Evolutionary conservation across 1,140 invertebrate genomes (phyloP), one percentile per base, ranked within the genome.

Genomic region (Heliconius nattereri): DNA sequence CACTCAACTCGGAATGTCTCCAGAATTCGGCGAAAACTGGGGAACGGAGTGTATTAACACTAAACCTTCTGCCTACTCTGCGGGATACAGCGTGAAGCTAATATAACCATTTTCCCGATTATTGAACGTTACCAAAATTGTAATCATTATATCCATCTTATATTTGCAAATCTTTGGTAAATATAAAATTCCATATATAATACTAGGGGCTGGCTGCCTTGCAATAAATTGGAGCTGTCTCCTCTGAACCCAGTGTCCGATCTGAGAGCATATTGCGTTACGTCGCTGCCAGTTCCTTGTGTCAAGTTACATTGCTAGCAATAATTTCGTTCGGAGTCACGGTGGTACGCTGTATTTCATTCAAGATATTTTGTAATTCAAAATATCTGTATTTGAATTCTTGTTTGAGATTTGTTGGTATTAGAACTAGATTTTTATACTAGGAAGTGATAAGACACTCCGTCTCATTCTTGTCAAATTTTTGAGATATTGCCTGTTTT

Each of bases 181-280:
- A 76, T 76, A 76, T 76, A 76, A 70, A 76, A 76, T 66, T 70
- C 75, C 71, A 76, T 76, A 76, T 76, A 32, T 7, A 66, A 71
- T 80, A 45, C 71, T 29, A 54, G 76, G 75, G 52, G 49, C 79
- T 80, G 52, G 49, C 79, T 80, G 72, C 54, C 71, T 78, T 66
- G 75, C 76, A 81, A 81, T 81, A 81, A 81, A 81, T 81, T 81
- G 80, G 74, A 81, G 71, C 80, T 81, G 76, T 77, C 71, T 81
- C 71, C 76, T 73, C 80, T 73, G 73, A 77, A 72, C 73, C 79
- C 52, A 74, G 75, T 74, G 60, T 45, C 71, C 71, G 79, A 80
- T 80, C 76, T 73, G 72, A 60, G 75, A 81, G 75, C 75, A 81
- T 78, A 81, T 81, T 77, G 79, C 76, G 71, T 81, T 75, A 81